Percentiles rank a stretch among this genome's conserved stretches.
phyloP scores from a whole-genome alignment of 2,797 vertebrate species.

The Gouania willdenowi region DNA sequence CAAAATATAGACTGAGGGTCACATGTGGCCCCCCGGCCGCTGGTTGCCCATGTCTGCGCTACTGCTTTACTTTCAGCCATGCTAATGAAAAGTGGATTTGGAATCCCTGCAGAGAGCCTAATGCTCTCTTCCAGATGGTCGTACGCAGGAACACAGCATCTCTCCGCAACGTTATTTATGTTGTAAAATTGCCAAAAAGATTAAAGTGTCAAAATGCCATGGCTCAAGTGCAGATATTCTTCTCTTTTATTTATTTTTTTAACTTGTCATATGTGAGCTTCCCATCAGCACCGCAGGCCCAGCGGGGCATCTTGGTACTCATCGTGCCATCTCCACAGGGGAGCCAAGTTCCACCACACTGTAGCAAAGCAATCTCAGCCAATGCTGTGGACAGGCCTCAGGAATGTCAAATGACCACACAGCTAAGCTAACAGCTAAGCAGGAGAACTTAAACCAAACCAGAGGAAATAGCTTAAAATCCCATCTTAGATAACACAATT shows the following conservation, averaged over 20 bases:
- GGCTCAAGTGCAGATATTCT: constrained; percentile 18
- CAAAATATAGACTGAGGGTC: no score
- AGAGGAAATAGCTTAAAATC: constrained; percentile 5
- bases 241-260: no score
- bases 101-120: constrained; percentile 41
- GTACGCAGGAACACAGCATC: constrained; percentile 38
- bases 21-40: no score
- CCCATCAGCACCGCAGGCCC: constrained; percentile 67
- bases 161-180: constrained; percentile 31
- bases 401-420: constrained; percentile 66
- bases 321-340: constrained; percentile 67
- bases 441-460: constrained; percentile 21
- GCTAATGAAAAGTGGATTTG: constrained; percentile 45
- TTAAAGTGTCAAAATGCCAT: constrained; percentile 37
- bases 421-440: constrained; percentile 40
- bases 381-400: constrained; percentile 65
- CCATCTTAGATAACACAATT: no score
- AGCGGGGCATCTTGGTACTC: constrained; percentile 65
- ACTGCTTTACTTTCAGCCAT: constrained; percentile 32
- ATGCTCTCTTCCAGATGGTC: constrained; percentile 61
- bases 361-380: constrained; percentile 53
- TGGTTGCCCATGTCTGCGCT: no score
- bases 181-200: constrained; percentile 43
- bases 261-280: constrained; percentile 47
- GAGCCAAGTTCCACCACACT: constrained; percentile 61